Evolutionary conservation across 2,113 vertebrate species (phyloP), one percentile per base, ranked within the genome.

Genomic region (Aphelocoma coerulescens): DNA sequence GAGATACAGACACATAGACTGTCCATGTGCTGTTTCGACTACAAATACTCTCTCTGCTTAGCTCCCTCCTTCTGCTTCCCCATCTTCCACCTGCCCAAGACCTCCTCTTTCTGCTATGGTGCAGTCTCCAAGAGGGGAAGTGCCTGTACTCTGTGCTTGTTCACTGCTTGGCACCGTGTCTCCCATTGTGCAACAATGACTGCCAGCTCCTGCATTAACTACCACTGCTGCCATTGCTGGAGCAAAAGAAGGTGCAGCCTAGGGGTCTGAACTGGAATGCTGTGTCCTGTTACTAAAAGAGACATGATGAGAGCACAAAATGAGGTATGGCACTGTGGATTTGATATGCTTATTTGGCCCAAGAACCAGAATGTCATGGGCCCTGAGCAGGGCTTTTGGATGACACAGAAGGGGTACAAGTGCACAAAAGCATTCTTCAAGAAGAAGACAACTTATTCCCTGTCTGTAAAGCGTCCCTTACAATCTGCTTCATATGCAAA

Each of bases 181-280:
- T 49, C 41, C 32, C 3, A 0, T 7, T 10, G 21, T 5, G 2
- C 44, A 33, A 8, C 13, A 20, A 33, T 1, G 0, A 21, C 46
- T 46, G 12, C 12, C 41, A 54, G 67, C 11, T 72, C 43, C 58
- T 41, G 68, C 49, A 43, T 32, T 32, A 51, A 51, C 32, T 63
- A 11, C 23, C 80, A 14, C 39, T 23, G 16, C 43, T 85, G 27
- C 28, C 21, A 17, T 14, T 76, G 62, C 58, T 73, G 57, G 7
- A 33, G 26, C 22, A 75, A 54, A 30, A 35, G 16, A 75, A 39
- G 23, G 13, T 55, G 12, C 19, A 55, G n/a, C 7, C 32, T 28
- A 18, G 3, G 7, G 13, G 17, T 39, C 26, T 71, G 35, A 73
- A 33, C 2, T 33, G 18, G 26, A 32, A 17, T 49, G 8, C 16